These are phyloP conservation scores for Platichthys stellatus DNA, from an alignment of 2,113 vertebrate genomes.

Conservation along the genomic window DNA sequence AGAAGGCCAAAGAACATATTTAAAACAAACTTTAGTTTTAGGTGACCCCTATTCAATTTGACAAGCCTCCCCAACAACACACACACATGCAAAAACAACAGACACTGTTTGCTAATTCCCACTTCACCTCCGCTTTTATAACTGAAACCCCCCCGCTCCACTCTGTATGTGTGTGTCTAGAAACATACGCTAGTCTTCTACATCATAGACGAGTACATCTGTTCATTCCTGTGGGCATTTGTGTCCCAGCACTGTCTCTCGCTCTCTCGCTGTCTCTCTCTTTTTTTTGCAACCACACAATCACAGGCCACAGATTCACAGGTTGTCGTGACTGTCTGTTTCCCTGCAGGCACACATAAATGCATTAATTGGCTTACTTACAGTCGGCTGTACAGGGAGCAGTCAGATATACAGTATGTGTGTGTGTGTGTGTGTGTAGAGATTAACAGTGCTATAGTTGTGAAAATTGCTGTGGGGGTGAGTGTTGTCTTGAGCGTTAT, in stretches of 20 bases:
- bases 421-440: background rate
- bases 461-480: conserved; percentile 18
- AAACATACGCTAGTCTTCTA: conserved; percentile 4
- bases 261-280: background rate
- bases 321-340: conserved; percentile 43
- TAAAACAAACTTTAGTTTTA: too few species aligned
- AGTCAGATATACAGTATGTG: conserved; percentile 10
- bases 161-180: conserved; percentile 26
- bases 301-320: conserved; percentile 27
- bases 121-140: background rate
- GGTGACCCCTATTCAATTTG: too few species aligned
- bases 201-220: conserved; percentile 51
- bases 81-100: conserved; percentile 8
- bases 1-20: too few species aligned
- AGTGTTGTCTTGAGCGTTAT: conserved; percentile 23
- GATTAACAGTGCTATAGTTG: conserved; percentile 29
- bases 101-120: conserved; percentile 2
- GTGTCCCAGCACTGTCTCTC: background rate
- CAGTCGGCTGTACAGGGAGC: conserved; percentile 23
- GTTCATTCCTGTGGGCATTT: conserved; percentile 22
- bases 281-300: background rate
- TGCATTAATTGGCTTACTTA: conserved; percentile 61
- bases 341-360: conserved; percentile 38
- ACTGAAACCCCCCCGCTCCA: background rate
- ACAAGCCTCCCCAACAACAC: background rate